Base-by-base conservation (phyloP, 2,113 vertebrate genomes). In the Malurus melanocephalus region DNA sequence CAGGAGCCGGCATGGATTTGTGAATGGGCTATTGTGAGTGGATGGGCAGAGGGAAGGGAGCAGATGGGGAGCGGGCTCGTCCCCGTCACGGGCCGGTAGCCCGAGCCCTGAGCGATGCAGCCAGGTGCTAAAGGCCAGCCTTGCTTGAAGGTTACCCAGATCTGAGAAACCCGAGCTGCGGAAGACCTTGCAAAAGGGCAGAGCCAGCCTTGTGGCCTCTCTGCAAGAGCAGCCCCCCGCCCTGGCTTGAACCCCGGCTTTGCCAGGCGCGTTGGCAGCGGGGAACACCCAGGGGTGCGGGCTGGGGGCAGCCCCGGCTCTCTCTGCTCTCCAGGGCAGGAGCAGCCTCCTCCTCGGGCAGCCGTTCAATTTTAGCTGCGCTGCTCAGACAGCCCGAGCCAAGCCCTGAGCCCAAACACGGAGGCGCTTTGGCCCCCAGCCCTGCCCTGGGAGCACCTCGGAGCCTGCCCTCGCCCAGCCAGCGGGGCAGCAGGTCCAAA, bases 91-190 rank as follows among this genome's bases (percentile, higher is more conserved):
- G 76, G 75, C 65, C 1, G 26, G 68, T 80, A 22, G 72, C 64
- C 91, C 20, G 3, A 66, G 82, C 56, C 32, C 85, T 89, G 95
- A 97, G 24, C 21, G 89, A 95, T 81, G 16, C 53, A 13, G 68
- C 93, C 96, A 96, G 95, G 95, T 97, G 96, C 92, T 83, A 42
- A 65, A 84, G 92, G 91, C 90, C 93, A 53, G 79, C 11, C 78
- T 52, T n/a, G 78, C 93, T 84, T 65, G 90, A 90, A 92, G 77
- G 91, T 74, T 88, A 81, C 72, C 21, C 76, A 53, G 26, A 52
- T 22, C 42, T 0, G 53, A 33, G 48, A 84, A 88, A 76, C 40
- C 23, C 5, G 51, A 92, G 80, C 42, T 40, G 76, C 32, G 32
- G 33, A 60, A 67, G 33, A 55, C 73, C 80, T 89, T 23, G 32